Evolutionary conservation across 2,797 vertebrate genomes (phyloP), one percentile per base, ranked within the genome.

Genomic region (Tiaroga cobitis): DNA sequence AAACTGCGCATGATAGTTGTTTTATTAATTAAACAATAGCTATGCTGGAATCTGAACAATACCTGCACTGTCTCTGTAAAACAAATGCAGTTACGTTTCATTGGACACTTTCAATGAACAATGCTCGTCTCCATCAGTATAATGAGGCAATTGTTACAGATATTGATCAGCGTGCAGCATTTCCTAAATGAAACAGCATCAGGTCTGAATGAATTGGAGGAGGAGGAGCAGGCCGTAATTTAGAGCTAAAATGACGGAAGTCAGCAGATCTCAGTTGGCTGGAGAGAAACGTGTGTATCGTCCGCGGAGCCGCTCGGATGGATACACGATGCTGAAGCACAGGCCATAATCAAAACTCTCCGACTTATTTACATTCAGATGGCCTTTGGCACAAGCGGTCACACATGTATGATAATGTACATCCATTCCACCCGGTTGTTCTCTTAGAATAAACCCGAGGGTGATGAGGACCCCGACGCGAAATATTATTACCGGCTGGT

Each of bases 161-260:
- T 90, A 91, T 88, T 82, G 88, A 90, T 89, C 86, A 88, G 84
- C 72, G 85, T 74, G 59, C 65, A 81, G 83, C 88, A 88, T 88
- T 91, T 90, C 72, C 85, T 89, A 88, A 90, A 90, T 89, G 84
- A 88, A 88, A 87, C 87, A 87, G 89, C 85, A 87, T 67, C 83
- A 87, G 88, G 73, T 87, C 85, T 85, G 68, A 82, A 86, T 74
- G 86, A 89, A 89, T 77, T 81, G 74, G 70, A 88, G 83, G 67
- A 81, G 79, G 76, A 85, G 5, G 39, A 87, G 77, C 72, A 54
- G 83, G 46, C 41, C 41, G 21, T 89, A 39, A 88, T 89, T 88
- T 85, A 76, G 85, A 81, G 83, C 73, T 87, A 83, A 85, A 85
- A 83, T 88, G 80, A 83, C 79, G 80, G 67, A 81, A 72, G 86